phyloP scores from a whole-genome alignment of 2,113 vertebrate species.

The Perca schrenkii region DNA sequence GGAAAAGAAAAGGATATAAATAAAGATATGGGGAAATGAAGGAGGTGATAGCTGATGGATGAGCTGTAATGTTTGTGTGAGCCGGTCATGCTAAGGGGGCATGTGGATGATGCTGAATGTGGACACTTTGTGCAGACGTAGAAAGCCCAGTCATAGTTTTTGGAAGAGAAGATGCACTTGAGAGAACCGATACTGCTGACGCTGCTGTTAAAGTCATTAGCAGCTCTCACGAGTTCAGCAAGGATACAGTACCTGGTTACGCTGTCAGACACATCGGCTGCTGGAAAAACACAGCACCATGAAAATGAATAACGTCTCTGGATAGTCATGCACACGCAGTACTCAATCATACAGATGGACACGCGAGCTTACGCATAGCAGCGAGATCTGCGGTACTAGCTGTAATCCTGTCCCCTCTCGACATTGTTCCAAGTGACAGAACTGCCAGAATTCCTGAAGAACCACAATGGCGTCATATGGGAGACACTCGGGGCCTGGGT shows the following conservation, averaged over 20 bases:
- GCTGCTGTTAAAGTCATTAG: conserved; percentile 70
- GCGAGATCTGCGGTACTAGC: conserved; percentile 9
- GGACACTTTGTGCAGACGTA: conserved; percentile 3
- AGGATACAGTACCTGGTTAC: conserved; percentile 72
- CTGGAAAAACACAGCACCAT: conserved; percentile 65
- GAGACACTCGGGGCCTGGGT: conserved; percentile 32
- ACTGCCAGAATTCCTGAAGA: conserved; percentile 59
- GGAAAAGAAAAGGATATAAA: neutral
- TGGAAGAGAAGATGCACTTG: conserved; percentile 25
- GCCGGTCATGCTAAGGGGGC: neutral
- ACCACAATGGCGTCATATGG: conserved; percentile 65
- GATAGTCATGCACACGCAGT: conserved; percentile 48
- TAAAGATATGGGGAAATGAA: conserved; percentile 17
- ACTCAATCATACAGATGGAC: conserved; percentile 57
- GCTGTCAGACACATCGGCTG: conserved; percentile 60
- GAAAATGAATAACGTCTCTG: conserved; percentile 64
- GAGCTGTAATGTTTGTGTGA: conserved; percentile 27
- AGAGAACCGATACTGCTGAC: conserved; percentile 33
- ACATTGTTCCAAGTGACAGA: conserved; percentile 57
- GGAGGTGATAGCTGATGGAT: conserved; percentile 51
- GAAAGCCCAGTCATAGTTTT: conserved; percentile 19
- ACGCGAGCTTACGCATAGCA: conserved; percentile 23
- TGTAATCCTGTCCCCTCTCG: conserved; percentile 30
- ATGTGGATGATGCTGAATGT: conserved; percentile 12
- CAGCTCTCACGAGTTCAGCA: conserved; percentile 57